These are phyloP conservation scores for Hycleus cichorii DNA, from an alignment of 1,140 invertebrate genomes.

Conservation along the genomic window DNA sequence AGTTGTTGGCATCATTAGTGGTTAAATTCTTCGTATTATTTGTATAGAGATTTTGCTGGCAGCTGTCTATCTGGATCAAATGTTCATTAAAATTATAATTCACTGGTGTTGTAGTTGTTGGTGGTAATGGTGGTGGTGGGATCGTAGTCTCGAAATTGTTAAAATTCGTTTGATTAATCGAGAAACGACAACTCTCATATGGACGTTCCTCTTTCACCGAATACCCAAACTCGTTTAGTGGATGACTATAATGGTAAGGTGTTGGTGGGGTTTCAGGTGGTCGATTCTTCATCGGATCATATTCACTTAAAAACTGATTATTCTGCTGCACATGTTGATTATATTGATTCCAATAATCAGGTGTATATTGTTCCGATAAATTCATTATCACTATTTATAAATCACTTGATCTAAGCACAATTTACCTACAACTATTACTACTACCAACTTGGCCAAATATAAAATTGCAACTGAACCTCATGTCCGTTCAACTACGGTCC, in stretches of 20 bases:
- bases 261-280: not conserved
- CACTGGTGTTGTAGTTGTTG: no score
- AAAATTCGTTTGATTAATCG: constrained; percentile 13
- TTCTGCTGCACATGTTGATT: constrained; percentile 10
- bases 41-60: constrained; percentile 16
- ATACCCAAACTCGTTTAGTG: not conserved
- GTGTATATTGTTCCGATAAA: constrained; percentile 6
- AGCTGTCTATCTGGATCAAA: constrained; percentile 19
- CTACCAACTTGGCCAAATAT: constrained; percentile 7
- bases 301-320: constrained; percentile 4
- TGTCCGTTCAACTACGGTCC: constrained; percentile 26
- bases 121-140: constrained; percentile 8
- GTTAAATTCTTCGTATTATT: constrained; percentile 7
- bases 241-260: not conserved
- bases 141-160: constrained; percentile 16
- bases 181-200: constrained; percentile 13
- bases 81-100: constrained; percentile 16
- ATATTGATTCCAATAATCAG: constrained; percentile 11
- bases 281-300: not conserved
- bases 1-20: constrained; percentile 16
- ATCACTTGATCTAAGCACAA: not conserved
- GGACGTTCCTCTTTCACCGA: constrained; percentile 14
- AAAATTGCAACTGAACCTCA: constrained; percentile 24
- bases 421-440: not conserved
- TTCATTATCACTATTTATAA: constrained; percentile 1